These are phyloP conservation scores for Penaeus indicus DNA, from an alignment of 1,140 invertebrate genomes.

Conservation along the genomic window DNA sequence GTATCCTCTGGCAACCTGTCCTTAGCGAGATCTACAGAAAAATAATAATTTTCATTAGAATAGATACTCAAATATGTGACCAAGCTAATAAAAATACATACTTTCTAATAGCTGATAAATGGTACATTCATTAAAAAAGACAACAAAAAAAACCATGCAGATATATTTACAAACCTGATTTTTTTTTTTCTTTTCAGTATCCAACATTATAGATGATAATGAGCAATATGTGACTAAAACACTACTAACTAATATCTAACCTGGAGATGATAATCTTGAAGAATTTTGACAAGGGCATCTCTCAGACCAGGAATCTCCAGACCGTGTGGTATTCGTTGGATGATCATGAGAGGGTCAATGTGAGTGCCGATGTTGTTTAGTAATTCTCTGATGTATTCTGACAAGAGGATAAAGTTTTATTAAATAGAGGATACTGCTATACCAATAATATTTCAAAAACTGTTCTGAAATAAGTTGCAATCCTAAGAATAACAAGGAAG, in stretches of 20 bases:
- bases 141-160: too few species aligned
- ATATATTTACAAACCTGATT: neutral
- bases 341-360: conserved; percentile 66
- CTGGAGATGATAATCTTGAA: conserved; percentile 60
- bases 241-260: conserved; percentile 13
- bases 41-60: neutral
- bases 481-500: neutral
- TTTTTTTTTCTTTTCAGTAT: neutral
- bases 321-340: conserved; percentile 69
- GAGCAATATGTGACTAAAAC: neutral
- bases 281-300: conserved; percentile 59
- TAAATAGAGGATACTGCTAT: too few species aligned
- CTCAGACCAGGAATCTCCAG: conserved; percentile 63
- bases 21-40: conserved; percentile 34
- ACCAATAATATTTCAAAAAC: neutral
- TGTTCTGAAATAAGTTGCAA: neutral
- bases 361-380: conserved; percentile 61
- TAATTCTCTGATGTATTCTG: conserved; percentile 60
- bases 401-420: neutral
- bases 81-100: neutral
- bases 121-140: neutral
- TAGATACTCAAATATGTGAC: neutral
- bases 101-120: neutral
- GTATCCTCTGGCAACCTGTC: conserved; percentile 53
- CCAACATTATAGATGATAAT: neutral